phyloP scores from a whole-genome alignment of 2,888 invertebrate species.

The Omphaloscelis lunosa region DNA sequence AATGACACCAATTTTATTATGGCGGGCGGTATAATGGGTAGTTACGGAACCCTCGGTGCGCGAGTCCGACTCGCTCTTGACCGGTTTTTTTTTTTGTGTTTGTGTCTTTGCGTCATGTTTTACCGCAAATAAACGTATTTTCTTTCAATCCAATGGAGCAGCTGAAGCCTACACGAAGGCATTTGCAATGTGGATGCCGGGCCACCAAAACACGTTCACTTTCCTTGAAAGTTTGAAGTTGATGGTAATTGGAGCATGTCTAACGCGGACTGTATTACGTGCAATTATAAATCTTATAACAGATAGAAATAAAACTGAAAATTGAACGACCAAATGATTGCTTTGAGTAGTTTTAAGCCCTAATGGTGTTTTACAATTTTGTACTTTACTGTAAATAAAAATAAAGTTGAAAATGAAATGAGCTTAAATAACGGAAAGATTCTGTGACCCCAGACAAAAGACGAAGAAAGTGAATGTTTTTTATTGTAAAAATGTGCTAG shows the following conservation, averaged over 20 bases:
- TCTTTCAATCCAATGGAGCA: neutral
- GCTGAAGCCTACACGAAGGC: too few species aligned
- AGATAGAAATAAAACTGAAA: constrained; percentile 19
- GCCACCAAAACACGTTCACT: constrained; percentile 55
- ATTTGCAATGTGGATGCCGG: neutral
- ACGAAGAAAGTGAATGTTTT: constrained; percentile 33
- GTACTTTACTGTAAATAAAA: neutral
- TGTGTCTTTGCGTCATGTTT: too few species aligned
- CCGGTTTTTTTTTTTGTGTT: too few species aligned
- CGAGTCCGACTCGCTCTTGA: too few species aligned
- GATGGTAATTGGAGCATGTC: constrained; percentile 56
- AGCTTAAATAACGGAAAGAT: neutral
- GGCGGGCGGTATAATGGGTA: too few species aligned
- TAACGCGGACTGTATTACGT: constrained; percentile 2
- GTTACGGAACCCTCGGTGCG: too few species aligned
- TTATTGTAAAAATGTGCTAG: neutral
- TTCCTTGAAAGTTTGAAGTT: constrained; percentile 57
- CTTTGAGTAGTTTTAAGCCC: neutral
- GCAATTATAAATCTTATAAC: constrained; percentile 25
- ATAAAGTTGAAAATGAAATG: constrained; percentile 35
- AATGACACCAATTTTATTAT: too few species aligned
- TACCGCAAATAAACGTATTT: too few species aligned
- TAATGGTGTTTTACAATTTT: constrained; percentile 8
- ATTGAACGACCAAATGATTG: neutral
- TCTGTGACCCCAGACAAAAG: neutral